Evolutionary conservation across 1,140 invertebrate genomes (phyloP).

Genomic region (Stegodyphus dumicola): DNA sequence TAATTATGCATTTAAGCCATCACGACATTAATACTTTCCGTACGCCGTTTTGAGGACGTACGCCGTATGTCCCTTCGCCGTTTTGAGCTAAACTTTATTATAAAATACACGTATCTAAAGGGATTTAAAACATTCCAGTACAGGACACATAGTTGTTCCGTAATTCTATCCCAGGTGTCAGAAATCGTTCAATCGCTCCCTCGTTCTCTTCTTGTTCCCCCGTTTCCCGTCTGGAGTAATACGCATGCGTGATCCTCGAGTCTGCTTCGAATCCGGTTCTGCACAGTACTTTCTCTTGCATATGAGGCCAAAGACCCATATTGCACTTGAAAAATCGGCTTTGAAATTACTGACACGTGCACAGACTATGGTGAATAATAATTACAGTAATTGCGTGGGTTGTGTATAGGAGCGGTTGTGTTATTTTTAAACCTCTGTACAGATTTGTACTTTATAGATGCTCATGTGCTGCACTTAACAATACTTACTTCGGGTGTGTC

Average conservation of each 20-base stretch:
- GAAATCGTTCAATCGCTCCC: background rate
- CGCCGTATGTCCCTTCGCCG: no score
- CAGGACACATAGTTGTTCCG: no score
- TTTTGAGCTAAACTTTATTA: no score
- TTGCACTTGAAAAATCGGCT: slow-evolving; percentile 29
- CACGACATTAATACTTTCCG: no score
- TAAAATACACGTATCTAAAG: no score
- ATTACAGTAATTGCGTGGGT: slow-evolving; percentile 28
- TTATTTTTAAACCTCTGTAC: background rate
- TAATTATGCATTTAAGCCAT: no score
- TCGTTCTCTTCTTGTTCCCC: background rate
- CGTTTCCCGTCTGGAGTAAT: background rate
- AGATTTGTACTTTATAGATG: no score
- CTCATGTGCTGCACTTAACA: no score
- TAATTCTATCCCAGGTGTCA: background rate
- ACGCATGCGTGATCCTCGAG: background rate
- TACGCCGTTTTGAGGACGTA: no score
- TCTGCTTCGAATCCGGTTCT: slow-evolving; percentile 39
- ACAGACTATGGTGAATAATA: slow-evolving; percentile 5
- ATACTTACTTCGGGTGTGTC: no score
- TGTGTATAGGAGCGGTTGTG: background rate
- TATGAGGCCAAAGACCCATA: slow-evolving; percentile 43
- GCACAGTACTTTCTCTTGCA: background rate
- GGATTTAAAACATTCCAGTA: no score
- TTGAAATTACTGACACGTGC: slow-evolving; percentile 27